phyloP scores from a whole-genome alignment of 2,113 vertebrate species.

The Rhinopomastus cyanomelas region DNA sequence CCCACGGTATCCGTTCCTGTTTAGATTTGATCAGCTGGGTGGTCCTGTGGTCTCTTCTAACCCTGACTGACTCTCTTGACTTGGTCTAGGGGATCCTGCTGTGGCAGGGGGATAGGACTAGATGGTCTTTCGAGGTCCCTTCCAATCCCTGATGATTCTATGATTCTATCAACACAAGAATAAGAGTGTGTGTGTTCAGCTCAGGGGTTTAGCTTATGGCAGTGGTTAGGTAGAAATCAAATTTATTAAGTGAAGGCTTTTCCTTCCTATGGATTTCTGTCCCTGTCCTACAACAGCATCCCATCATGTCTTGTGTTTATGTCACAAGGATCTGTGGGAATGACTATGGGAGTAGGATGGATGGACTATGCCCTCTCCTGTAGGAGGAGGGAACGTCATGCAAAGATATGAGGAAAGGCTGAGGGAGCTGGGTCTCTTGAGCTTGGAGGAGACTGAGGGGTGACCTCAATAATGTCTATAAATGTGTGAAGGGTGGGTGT shows the following conservation, averaged over 20 bases:
- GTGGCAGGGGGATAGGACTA: too few relatives aligned
- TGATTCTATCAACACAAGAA: not conserved
- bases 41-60: too few relatives aligned
- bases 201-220: not conserved
- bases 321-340: not conserved
- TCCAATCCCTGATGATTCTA: too few relatives aligned
- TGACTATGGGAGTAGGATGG: not conserved
- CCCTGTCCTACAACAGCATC: not conserved
- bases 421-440: too few relatives aligned
- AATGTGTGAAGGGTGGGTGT: too few relatives aligned
- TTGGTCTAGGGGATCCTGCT: too few relatives aligned
- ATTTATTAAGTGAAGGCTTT: not conserved
- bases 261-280: not conserved
- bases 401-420: too few relatives aligned
- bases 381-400: not conserved
- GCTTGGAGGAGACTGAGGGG: too few relatives aligned
- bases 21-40: too few relatives aligned
- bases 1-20: not conserved
- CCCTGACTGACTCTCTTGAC: too few relatives aligned
- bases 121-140: too few relatives aligned
- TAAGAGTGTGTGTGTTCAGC: not conserved
- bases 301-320: not conserved
- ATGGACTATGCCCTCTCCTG: conserved; percentile 12
- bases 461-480: too few relatives aligned
- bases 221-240: not conserved